Conservation (phyloP, 2,113 vertebrate species). For the Tetrao urogallus region DNA sequence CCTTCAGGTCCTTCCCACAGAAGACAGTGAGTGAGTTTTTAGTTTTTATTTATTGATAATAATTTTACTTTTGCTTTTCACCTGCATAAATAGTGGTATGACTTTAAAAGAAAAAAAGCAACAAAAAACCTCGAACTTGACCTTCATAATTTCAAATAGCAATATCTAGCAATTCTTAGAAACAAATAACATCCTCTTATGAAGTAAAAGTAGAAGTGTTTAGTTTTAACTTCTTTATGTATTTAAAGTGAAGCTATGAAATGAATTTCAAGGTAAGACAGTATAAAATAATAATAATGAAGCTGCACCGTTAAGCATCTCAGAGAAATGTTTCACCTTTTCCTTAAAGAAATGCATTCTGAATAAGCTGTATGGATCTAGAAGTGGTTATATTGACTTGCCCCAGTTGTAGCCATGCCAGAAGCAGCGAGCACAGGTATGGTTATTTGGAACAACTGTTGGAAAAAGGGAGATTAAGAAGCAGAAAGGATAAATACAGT, state of each 20-base stretch:
- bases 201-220: neutral
- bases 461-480: neutral
- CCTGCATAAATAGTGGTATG: slow-evolving; percentile 2
- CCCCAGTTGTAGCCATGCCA: neutral
- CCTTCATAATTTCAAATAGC: neutral
- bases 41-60: slow-evolving; percentile 67
- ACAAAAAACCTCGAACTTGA: neutral
- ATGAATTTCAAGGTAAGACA: neutral
- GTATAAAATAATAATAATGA: neutral
- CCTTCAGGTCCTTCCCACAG: slow-evolving; percentile 95
- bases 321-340: neutral
- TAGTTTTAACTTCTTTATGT: neutral
- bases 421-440: neutral
- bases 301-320: neutral
- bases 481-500: neutral
- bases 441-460: neutral
- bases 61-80: slow-evolving; percentile 30
- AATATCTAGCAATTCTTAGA: neutral
- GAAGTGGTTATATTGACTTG: neutral
- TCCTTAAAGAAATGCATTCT: neutral
- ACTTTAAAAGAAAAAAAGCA: neutral
- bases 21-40: slow-evolving; percentile 93
- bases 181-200: neutral
- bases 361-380: neutral
- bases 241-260: neutral